Percentiles rank a stretch among this genome's conserved stretches.
Conservation (phyloP, 2,797 vertebrate genomes). For the Neostethus bicornis region DNA sequence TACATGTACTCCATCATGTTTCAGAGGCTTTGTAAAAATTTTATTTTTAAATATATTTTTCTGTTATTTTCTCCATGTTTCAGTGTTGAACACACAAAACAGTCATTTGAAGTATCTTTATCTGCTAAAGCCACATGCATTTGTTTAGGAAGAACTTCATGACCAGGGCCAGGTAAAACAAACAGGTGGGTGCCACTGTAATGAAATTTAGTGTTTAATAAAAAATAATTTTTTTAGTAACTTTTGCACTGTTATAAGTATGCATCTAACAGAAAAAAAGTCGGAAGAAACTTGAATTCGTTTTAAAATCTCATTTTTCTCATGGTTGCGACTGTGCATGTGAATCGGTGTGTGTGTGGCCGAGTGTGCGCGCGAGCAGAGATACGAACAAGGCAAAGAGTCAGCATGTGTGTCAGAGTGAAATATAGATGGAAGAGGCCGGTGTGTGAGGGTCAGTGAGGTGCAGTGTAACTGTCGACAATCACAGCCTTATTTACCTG, state of each 20-base stretch:
- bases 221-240: not conserved
- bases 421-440: constrained; percentile 84
- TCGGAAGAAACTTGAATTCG: constrained; percentile 17
- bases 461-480: constrained; percentile 90
- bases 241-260: not conserved
- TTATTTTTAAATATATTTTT: constrained; percentile 14
- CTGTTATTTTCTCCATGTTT: constrained; percentile 6
- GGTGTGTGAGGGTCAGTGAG: constrained; percentile 83
- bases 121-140: not conserved
- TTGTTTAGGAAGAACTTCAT: not conserved
- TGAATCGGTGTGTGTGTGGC: constrained; percentile 24
- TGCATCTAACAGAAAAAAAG: not conserved
- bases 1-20: constrained; percentile 33
- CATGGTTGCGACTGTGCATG: not conserved
- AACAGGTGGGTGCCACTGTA: not conserved
- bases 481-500: constrained; percentile 91
- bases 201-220: not conserved
- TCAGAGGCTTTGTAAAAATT: not conserved
- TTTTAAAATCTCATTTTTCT: constrained; percentile 18
- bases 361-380: constrained; percentile 31
- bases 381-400: constrained; percentile 71
- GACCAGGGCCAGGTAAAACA: not conserved
- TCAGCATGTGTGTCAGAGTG: constrained; percentile 85
- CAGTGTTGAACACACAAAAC: constrained; percentile 1
- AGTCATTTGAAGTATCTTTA: not conserved